Evolutionary conservation across 2,797 vertebrate species (phyloP).

Genomic region (Poeciliopsis gracilis): DNA sequence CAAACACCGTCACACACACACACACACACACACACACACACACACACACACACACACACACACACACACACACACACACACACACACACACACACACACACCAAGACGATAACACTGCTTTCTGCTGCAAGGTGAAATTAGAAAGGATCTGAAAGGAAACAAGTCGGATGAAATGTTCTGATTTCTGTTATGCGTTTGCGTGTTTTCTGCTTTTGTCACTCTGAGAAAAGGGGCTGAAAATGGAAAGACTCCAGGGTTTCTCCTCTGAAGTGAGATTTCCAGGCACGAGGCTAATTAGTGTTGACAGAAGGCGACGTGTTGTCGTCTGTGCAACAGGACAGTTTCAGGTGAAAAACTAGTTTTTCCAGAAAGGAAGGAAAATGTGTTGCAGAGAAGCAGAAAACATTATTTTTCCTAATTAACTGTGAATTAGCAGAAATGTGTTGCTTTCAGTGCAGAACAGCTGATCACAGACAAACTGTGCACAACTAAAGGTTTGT

Average conservation of each 20-base stretch:
- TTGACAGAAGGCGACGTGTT: conserved; percentile 25
- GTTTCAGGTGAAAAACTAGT: conserved; percentile 8
- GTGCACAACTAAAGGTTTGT: not conserved
- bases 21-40: not conserved
- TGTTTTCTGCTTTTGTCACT: conserved; percentile 25
- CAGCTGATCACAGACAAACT: not conserved
- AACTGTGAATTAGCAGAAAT: not conserved
- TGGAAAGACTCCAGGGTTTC: conserved; percentile 11
- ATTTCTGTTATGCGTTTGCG: conserved; percentile 1
- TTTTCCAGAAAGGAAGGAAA: not conserved
- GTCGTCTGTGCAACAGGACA: conserved; percentile 7
- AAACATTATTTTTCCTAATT: conserved; percentile 5
- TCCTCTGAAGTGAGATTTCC: conserved; percentile 29
- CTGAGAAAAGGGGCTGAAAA: conserved; percentile 20
- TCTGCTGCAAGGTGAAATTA: not conserved
- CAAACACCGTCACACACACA: not conserved
- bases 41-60: not conserved
- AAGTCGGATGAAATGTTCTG: not conserved
- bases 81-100: not conserved
- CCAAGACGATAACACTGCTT: not conserved
- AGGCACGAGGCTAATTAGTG: conserved; percentile 36
- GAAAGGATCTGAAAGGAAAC: not conserved
- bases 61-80: not conserved
- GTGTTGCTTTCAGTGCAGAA: not conserved
- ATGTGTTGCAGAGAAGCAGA: conserved; percentile 6